A percentile compares a stretch with the other conserved stretches of the same genome.
These are phyloP conservation scores for Sebastes hopkinsi DNA, from an alignment of 2,797 vertebrate genomes.

Conservation along the genomic window DNA sequence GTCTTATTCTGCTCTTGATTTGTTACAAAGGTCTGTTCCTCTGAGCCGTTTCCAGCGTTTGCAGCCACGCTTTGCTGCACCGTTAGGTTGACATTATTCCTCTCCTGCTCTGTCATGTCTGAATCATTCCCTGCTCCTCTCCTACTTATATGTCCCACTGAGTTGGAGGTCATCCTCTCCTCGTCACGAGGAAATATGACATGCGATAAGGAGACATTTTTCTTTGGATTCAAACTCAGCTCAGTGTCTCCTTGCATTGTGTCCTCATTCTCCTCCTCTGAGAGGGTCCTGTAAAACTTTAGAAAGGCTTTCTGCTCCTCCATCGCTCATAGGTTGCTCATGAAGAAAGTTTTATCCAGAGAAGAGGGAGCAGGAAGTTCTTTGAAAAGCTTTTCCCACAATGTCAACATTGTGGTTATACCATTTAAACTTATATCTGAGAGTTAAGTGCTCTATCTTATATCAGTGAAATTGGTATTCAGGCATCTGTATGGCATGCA, in stretches of 20 bases:
- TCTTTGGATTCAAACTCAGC: constrained; percentile 7
- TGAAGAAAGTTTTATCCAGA: constrained; percentile 75
- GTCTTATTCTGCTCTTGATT: background rate
- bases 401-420: constrained; percentile 27
- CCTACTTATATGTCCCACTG: constrained; percentile 58
- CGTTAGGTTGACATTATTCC: constrained; percentile 9
- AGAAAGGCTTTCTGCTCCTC: constrained; percentile 78
- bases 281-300: constrained; percentile 77
- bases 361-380: constrained; percentile 13
- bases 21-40: background rate
- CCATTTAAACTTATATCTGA: constrained; percentile 65
- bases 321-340: constrained; percentile 51
- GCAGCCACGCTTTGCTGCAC: constrained; percentile 6
- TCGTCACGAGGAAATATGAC: constrained; percentile 6
- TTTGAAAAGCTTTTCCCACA: constrained; percentile 12
- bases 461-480: background rate
- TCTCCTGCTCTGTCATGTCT: constrained; percentile 68
- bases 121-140: constrained; percentile 80
- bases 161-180: constrained; percentile 2
- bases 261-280: constrained; percentile 34
- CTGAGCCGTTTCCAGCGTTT: background rate
- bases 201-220: constrained; percentile 7
- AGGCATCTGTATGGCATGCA: constrained; percentile 38
- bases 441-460: background rate
- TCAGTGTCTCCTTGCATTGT: constrained; percentile 26